Evolutionary conservation across 2,797 vertebrate genomes (phyloP).

Genomic region (Micromesistius poutassou): DNA sequence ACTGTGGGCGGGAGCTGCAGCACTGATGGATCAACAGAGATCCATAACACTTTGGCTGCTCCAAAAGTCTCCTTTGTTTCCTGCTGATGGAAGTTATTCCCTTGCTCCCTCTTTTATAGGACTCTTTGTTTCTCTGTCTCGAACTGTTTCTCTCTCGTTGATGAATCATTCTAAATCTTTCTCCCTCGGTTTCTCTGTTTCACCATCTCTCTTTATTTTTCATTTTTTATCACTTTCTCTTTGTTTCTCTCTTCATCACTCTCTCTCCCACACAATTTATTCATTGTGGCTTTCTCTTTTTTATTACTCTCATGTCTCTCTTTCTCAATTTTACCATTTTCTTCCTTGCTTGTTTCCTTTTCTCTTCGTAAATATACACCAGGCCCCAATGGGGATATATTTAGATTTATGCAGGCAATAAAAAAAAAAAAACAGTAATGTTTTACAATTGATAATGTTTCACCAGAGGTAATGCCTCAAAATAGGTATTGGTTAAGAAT

Average conservation of each 20-base stretch:
- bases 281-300: background rate
- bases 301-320: background rate
- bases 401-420: background rate
- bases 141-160: constrained; percentile 4
- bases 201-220: background rate
- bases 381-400: background rate
- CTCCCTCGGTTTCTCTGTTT: background rate
- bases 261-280: background rate
- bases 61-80: constrained; percentile 71
- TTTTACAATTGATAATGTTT: background rate
- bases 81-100: constrained; percentile 51
- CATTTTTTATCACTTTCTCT: background rate
- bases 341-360: background rate
- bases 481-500: background rate
- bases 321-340: background rate
- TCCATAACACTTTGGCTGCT: constrained; percentile 46
- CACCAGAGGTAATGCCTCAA: background rate
- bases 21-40: background rate
- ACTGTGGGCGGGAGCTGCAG: background rate
- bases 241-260: background rate
- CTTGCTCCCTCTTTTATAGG: constrained; percentile 14
- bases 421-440: too few relatives aligned
- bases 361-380: background rate
- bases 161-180: background rate
- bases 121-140: background rate